A percentile compares a stretch with the other conserved stretches of the same genome.
phyloP scores from a whole-genome alignment of 1,140 invertebrate species.

The Eulimnadia texana region DNA sequence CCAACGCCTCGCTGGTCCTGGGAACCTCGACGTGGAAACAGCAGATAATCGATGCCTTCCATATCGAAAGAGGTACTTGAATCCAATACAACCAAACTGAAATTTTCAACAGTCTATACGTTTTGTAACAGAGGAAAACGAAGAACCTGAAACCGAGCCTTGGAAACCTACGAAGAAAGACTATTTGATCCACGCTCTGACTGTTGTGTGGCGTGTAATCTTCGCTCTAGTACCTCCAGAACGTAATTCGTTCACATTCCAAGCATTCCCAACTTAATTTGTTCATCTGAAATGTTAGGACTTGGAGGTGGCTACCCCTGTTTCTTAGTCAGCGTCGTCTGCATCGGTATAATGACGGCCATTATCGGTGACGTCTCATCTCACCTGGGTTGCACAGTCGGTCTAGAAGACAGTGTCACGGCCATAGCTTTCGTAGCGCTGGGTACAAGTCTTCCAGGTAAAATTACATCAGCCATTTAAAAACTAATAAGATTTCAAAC shows the following conservation, averaged over 20 bases:
- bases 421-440: constrained; percentile 92
- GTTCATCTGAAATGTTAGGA: constrained; percentile 36
- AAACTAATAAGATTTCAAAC: neutral
- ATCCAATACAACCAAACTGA: too few species aligned
- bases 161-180: constrained; percentile 38
- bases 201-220: constrained; percentile 33
- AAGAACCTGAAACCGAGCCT: constrained; percentile 30
- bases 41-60: constrained; percentile 46
- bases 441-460: constrained; percentile 92
- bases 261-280: neutral
- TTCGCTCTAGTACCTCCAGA: constrained; percentile 49
- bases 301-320: constrained; percentile 79
- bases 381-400: constrained; percentile 93
- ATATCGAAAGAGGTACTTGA: constrained; percentile 37
- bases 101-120: neutral
- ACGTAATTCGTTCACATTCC: constrained; percentile 26
- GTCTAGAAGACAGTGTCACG: constrained; percentile 88
- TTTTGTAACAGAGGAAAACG: neutral
- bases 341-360: constrained; percentile 87
- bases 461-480: constrained; percentile 20
- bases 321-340: constrained; percentile 81
- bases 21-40: constrained; percentile 47
- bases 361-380: constrained; percentile 91
- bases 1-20: constrained; percentile 40
- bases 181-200: constrained; percentile 26